Percentiles rank a stretch among this genome's conserved stretches.
Conservation (phyloP, 2,797 vertebrate species). For the Danio albolineatus region DNA sequence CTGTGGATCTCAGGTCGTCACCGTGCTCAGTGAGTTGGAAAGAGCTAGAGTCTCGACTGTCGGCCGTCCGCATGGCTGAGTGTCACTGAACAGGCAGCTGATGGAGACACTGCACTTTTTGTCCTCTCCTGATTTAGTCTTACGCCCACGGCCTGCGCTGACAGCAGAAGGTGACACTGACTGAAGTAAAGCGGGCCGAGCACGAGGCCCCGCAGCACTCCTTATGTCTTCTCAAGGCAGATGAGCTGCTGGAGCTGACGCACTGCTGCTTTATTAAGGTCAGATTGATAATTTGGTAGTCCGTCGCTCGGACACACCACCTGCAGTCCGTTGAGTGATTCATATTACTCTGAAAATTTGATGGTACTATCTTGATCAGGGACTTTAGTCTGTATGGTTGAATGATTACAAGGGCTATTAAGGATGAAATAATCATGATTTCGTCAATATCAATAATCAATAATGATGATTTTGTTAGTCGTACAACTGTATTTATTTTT, state of each 20-base stretch:
- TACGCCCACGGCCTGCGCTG: constrained; percentile 15
- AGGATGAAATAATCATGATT: too few relatives aligned
- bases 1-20: not conserved
- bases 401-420: too few relatives aligned
- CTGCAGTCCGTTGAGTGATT: not conserved
- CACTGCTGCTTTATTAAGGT: constrained; percentile 2
- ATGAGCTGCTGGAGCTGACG: not conserved
- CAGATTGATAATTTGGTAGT: not conserved
- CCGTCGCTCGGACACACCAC: not conserved
- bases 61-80: not conserved
- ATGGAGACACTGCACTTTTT: constrained; percentile 29
- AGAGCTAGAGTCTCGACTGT: not conserved
- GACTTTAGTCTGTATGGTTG: too few relatives aligned
- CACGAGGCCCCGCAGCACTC: constrained; percentile 12
- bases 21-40: not conserved
- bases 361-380: not conserved
- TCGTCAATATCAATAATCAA: too few relatives aligned
- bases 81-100: constrained; percentile 25
- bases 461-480: too few relatives aligned
- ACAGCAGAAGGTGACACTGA: constrained; percentile 26
- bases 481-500: too few relatives aligned
- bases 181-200: constrained; percentile 4
- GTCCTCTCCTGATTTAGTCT: constrained; percentile 15
- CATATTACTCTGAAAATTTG: not conserved
- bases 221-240: not conserved